Evolutionary conservation across 2,888 invertebrate genomes (phyloP).

Genomic region (Megastigmus dorsalis): DNA sequence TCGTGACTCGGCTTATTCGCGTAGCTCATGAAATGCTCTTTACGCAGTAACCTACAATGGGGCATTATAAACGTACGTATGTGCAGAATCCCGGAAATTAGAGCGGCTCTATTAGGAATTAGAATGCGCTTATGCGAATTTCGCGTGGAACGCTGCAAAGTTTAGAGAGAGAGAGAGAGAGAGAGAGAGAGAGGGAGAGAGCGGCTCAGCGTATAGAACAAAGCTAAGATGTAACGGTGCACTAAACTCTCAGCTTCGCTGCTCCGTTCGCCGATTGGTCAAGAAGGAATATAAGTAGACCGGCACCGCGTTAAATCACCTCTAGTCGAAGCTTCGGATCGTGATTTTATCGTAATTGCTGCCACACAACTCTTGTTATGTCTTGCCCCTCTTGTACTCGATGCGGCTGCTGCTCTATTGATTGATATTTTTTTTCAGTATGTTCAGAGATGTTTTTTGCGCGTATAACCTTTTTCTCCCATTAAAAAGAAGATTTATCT

Average conservation of each 20-base stretch:
- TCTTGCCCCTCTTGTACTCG: neutral
- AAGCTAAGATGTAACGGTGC: neutral
- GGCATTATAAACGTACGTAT: conserved; percentile 17
- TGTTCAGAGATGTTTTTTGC: no score
- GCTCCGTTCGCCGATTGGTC: neutral
- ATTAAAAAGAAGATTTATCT: no score
- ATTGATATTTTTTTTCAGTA: neutral
- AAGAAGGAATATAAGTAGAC: conserved; percentile 15
- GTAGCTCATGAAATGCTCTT: conserved; percentile 10
- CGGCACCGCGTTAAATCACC: neutral
- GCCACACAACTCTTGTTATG: neutral
- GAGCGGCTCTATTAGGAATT: conserved; percentile 49
- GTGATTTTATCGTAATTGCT: conserved; percentile 1
- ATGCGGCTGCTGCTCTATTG: neutral
- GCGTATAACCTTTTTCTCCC: no score
- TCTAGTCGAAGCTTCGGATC: neutral
- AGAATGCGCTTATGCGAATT: conserved; percentile 51
- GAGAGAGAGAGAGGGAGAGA: neutral
- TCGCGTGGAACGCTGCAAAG: conserved; percentile 51
- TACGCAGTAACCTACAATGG: neutral
- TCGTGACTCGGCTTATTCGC: neutral
- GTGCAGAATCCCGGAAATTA: conserved; percentile 42
- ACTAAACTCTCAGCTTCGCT: conserved; percentile 1
- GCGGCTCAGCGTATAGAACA: neutral
- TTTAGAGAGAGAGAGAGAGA: conserved; percentile 28